Evolutionary conservation across 2,797 vertebrate species (phyloP).

Genomic region (Heteromormyrus szaboi): DNA sequence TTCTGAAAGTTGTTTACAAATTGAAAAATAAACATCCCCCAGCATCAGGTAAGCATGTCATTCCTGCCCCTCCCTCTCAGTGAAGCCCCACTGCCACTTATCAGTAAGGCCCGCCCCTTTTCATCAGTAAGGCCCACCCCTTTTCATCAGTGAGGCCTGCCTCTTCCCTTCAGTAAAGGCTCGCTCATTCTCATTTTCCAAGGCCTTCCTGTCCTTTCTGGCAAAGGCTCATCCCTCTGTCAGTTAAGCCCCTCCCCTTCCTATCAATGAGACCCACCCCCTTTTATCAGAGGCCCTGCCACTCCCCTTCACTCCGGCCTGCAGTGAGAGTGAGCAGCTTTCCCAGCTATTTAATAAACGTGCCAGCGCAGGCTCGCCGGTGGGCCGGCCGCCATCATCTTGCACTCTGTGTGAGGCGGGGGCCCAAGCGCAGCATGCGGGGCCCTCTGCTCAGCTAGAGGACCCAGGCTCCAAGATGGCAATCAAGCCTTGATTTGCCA

Average conservation of each 20-base stretch:
- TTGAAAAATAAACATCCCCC: neutral
- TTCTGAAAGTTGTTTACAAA: neutral
- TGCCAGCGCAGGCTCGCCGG: conserved; percentile 64
- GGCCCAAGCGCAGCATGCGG: conserved; percentile 65
- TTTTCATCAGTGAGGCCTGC: conserved; percentile 69
- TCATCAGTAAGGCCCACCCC: conserved; percentile 49
- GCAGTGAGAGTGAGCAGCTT: conserved; percentile 69
- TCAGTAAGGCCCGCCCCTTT: conserved; percentile 55
- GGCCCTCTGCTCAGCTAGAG: conserved; percentile 79
- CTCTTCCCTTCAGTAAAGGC: conserved; percentile 21
- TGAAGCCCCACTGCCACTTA: neutral
- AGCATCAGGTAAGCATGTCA: conserved; percentile 40
- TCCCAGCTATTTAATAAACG: conserved; percentile 80
- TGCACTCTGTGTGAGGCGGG: conserved; percentile 30
- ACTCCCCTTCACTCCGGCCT: neutral
- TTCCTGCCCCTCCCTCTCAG: conserved; percentile 24
- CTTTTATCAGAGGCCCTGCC: conserved; percentile 62
- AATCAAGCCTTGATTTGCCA: conserved; percentile 99
- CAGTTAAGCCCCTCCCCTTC: conserved; percentile 21
- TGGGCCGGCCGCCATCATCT: conserved; percentile 50
- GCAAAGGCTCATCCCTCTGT: neutral
- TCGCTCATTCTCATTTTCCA: neutral
- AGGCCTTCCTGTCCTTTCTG: neutral
- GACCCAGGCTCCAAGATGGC: conserved; percentile 89
- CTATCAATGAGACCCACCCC: conserved; percentile 63